Conservation (phyloP, 2,888 invertebrate genomes). For the Criorhina ranunculi region DNA sequence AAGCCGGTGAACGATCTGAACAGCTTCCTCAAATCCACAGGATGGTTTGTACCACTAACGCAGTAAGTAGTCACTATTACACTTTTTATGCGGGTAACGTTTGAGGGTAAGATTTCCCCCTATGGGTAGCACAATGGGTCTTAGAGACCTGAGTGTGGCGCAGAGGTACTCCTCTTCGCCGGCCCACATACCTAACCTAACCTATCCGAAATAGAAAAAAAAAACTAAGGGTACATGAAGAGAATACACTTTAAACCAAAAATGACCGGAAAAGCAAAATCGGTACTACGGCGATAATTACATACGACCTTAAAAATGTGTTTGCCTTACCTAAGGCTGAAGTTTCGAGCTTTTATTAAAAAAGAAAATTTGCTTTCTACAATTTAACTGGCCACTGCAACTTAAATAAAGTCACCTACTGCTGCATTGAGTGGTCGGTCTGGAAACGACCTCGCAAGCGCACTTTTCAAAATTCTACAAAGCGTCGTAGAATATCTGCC, state of each 20-base stretch:
- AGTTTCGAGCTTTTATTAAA: slow-evolving; percentile 32
- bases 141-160: no score
- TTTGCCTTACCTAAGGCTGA: slow-evolving; percentile 5
- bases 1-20: no score
- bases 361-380: slow-evolving; percentile 30
- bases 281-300: slow-evolving; percentile 23
- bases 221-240: not conserved
- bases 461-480: slow-evolving; percentile 39
- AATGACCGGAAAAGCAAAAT: slow-evolving; percentile 10
- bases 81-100: no score
- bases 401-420: slow-evolving; percentile 33
- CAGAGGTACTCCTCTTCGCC: no score
- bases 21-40: no score
- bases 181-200: no score
- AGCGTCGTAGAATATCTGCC: slow-evolving; percentile 38
- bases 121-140: no score
- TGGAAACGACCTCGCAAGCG: slow-evolving; percentile 34
- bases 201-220: no score
- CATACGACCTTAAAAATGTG: slow-evolving; percentile 12
- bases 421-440: slow-evolving; percentile 35
- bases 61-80: no score
- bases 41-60: no score
- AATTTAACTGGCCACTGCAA: slow-evolving; percentile 46
- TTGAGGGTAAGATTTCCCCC: no score
- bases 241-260: slow-evolving; percentile 16